A percentile compares a stretch with the other conserved stretches of the same genome.
Conservation (phyloP, 1,140 invertebrate genomes). For the Oncopodura yosiiana region DNA sequence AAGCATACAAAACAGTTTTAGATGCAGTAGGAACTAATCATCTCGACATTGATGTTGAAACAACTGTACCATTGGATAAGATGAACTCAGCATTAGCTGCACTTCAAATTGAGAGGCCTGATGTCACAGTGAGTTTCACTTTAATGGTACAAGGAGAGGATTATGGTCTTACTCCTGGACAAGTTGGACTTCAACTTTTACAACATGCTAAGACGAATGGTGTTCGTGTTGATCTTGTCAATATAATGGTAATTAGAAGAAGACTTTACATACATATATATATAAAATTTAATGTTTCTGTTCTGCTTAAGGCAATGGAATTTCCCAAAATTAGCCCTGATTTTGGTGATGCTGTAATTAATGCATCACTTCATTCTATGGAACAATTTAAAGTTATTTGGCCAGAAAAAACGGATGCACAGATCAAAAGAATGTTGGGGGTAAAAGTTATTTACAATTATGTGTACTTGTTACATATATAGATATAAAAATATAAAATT, state of each 20-base stretch:
- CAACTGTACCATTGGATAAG: constrained; percentile 30
- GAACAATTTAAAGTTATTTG: no score
- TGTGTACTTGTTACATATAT: no score
- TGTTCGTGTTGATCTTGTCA: constrained; percentile 27
- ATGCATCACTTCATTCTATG: no score
- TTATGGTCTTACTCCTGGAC: constrained; percentile 27
- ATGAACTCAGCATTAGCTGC: constrained; percentile 31
- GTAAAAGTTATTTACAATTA: constrained; percentile 35
- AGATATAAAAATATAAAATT: no score
- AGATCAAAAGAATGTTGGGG: constrained; percentile 34
- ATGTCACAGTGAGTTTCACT: constrained; percentile 29
- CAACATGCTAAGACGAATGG: constrained; percentile 15
- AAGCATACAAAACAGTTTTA: constrained; percentile 32
- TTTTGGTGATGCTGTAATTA: constrained; percentile 36
- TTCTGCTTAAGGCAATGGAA: constrained; percentile 35
- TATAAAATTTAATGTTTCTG: not conserved
- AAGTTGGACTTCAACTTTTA: constrained; percentile 24
- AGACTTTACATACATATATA: not conserved
- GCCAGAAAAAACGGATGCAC: no score
- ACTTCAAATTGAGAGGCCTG: constrained; percentile 28
- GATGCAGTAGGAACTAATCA: constrained; percentile 33
- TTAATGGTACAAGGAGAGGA: constrained; percentile 33
- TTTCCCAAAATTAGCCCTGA: constrained; percentile 16
- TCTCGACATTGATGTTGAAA: constrained; percentile 37
- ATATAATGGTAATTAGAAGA: constrained; percentile 10